Base-by-base conservation (phyloP, 2,797 vertebrate genomes). In the Notoglanidium macrostoma region DNA sequence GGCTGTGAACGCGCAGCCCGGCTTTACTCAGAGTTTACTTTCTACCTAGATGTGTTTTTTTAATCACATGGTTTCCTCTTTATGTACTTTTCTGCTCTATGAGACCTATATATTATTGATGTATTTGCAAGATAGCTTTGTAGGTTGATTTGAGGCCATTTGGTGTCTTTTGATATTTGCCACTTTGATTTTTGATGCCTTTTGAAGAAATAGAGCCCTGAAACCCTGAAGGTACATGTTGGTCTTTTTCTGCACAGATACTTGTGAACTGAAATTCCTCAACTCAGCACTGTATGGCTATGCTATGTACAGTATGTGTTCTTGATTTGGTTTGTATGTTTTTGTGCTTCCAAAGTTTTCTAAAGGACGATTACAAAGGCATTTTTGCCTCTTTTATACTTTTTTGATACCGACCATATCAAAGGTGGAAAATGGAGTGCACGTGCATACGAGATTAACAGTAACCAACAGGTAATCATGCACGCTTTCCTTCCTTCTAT, bases 101-200 rank as follows among this genome's bases (percentile, higher is more conserved):
- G 89, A 92, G 89, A 88, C 93, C 91, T 92, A 90, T 93, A 90
- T 89, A 89, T 89, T 91, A 93, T 90, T 91, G 92, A 93, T 93
- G 89, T 93, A 91, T 92, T 92, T 93, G 89, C 89, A 87, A 92
- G 90, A 92, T 92, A 92, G 91, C 92, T 94, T 93, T 90, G 88
- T 92, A 92, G 57, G 90, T 84, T 94, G 92, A 94, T 94, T 91
- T 93, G 93, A 93, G 93, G 93, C 90, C 91, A 89, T 91, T 92
- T 93, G 93, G 93, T 92, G 92, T 91, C 90, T 61, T 91, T 92
- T 93, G 93, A 94, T 95, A 94, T 94, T 92, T 91, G 89, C 7
- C 26, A 90, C 93, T 95, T 94, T 94, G 94, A 95, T 95, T 95
- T 91, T 92, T 85, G 74, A 90, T 89, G 91, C 94, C 92, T 95